Evolutionary conservation across 2,797 vertebrate genomes (phyloP).

Genomic region (Galagoides demidoff): DNA sequence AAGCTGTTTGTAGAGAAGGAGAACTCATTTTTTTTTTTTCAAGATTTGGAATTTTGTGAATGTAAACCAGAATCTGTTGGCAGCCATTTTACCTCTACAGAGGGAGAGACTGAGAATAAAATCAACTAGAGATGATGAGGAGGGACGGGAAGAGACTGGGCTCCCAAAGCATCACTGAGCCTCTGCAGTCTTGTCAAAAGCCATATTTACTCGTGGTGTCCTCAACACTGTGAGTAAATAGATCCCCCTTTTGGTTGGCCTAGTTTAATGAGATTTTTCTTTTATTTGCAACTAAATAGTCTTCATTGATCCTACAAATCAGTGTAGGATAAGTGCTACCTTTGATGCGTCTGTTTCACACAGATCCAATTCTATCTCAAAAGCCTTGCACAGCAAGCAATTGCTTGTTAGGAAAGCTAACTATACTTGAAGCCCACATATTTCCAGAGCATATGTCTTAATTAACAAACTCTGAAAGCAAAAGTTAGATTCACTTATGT

Average conservation of each 20-base stretch:
- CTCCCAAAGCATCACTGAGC: neutral
- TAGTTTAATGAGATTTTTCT: neutral
- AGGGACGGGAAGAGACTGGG: neutral
- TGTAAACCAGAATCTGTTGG: neutral
- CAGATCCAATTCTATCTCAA: neutral
- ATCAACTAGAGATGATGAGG: neutral
- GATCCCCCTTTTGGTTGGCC: neutral
- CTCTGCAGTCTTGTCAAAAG: neutral
- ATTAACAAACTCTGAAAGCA: neutral
- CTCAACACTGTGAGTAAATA: neutral
- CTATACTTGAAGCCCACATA: neutral
- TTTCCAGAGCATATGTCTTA: neutral
- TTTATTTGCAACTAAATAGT: neutral
- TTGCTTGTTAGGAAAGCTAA: neutral
- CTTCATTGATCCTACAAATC: neutral
- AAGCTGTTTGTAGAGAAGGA: neutral
- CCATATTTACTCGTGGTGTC: neutral
- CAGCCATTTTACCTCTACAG: neutral
- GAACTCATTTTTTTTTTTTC: neutral
- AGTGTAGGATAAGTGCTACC: neutral
- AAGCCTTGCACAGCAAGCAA: neutral
- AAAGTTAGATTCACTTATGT: neutral
- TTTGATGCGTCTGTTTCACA: neutral
- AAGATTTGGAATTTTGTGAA: neutral
- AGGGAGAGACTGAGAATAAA: neutral